These are phyloP conservation scores for Tetramorium bicarinatum DNA, from an alignment of 2,888 invertebrate genomes.

Conservation along the genomic window DNA sequence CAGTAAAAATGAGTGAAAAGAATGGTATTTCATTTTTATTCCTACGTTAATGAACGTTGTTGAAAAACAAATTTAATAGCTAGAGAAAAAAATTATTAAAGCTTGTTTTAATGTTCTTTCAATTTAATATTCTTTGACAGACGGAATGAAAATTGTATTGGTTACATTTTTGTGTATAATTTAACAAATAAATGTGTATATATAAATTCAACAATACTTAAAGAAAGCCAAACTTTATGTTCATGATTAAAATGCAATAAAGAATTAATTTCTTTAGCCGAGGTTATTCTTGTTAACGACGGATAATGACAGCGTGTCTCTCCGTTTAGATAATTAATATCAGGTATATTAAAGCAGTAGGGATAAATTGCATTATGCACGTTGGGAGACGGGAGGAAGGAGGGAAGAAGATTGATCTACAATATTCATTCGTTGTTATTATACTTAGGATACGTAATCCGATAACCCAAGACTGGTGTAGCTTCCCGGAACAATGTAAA, in stretches of 20 bases:
- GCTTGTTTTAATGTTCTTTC: neutral
- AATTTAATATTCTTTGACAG: neutral
- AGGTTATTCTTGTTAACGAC: slow-evolving; percentile 10
- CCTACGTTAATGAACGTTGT: neutral
- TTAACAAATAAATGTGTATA: neutral
- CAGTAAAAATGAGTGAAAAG: neutral
- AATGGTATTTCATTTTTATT: neutral
- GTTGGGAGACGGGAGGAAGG: neutral
- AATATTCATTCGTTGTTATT: slow-evolving; percentile 52
- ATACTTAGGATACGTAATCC: slow-evolving; percentile 41
- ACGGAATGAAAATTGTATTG: neutral
- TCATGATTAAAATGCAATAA: slow-evolving; percentile 8
- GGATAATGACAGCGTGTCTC: slow-evolving; percentile 26
- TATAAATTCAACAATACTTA: neutral
- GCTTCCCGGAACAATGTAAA: slow-evolving; percentile 18
- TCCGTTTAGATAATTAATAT: slow-evolving; percentile 44
- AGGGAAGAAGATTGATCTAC: slow-evolving; percentile 36
- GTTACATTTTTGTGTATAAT: neutral
- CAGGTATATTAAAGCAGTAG: slow-evolving; percentile 23
- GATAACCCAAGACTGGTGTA: slow-evolving; percentile 15
- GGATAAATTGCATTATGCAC: slow-evolving; percentile 41
- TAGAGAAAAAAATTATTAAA: neutral
- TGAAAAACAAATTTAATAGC: neutral
- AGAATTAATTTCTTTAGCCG: slow-evolving; percentile 26
- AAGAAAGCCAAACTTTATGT: neutral